phyloP scores from a whole-genome alignment of 2,113 vertebrate species.

The human region DNA sequence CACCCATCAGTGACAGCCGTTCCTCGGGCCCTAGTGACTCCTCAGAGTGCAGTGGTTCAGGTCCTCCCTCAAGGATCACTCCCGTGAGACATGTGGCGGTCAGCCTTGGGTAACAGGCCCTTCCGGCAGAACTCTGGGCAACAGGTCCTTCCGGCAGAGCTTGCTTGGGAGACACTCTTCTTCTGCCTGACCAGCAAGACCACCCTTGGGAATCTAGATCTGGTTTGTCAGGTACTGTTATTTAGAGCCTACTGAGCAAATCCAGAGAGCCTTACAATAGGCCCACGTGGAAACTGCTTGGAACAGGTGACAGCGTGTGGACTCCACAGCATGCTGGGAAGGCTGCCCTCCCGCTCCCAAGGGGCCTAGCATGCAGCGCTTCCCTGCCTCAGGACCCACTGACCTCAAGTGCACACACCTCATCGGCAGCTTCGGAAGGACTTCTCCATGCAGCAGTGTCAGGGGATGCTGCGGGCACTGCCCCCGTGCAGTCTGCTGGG shows the following conservation, averaged over 20 bases:
- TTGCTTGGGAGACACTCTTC: not conserved
- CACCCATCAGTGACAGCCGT: not conserved
- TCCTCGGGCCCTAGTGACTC: not conserved
- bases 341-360: fast-evolving
- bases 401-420: constrained; percentile 69
- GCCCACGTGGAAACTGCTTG: fast-evolving
- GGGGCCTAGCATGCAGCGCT: fast-evolving
- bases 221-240: not conserved
- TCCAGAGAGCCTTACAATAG: too few relatives aligned
- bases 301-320: fast-evolving
- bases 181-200: not conserved
- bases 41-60: not conserved
- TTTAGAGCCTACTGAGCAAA: not conserved
- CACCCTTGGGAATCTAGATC: not conserved
- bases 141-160: not conserved
- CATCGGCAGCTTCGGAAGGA: constrained; percentile 72
- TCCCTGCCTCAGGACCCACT: not conserved
- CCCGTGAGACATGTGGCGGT: not conserved
- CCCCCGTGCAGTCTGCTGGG: constrained; percentile 84
- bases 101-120: not conserved
- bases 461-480: constrained; percentile 80
- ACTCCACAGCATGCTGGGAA: not conserved
- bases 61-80: not conserved
- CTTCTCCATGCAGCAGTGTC: constrained; percentile 84
- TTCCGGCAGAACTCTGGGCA: not conserved